Percentiles rank a stretch among this genome's conserved stretches.
Evolutionary conservation across 2,797 vertebrate species (phyloP).

Genomic region (Pelochelys cantorii): DNA sequence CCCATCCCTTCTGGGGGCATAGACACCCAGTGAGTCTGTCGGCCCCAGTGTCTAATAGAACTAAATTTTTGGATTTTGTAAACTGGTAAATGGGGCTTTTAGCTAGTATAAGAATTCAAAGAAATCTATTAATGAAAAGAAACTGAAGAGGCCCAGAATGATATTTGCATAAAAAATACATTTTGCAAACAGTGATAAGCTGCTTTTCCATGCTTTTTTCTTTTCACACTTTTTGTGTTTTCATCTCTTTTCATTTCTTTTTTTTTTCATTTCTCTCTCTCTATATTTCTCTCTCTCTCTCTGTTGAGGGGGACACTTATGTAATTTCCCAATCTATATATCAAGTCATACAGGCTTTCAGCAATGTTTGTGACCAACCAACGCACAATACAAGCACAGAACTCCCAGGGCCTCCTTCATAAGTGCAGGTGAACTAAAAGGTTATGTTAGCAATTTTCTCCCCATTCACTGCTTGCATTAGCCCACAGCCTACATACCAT

Average conservation of each 20-base stretch:
- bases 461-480: neutral
- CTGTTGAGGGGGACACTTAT: neutral
- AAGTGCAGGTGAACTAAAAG: neutral
- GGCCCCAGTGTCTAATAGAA: accelerated
- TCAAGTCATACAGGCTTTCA: neutral
- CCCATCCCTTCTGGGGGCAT: too few relatives aligned
- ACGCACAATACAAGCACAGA: neutral
- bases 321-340: neutral
- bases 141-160: neutral
- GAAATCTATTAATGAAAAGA: neutral
- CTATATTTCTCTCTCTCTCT: accelerated
- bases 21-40: too few relatives aligned
- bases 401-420: neutral
- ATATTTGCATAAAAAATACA: neutral
- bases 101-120: neutral
- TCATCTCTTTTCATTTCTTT: neutral
- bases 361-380: neutral
- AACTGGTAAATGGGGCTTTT: neutral
- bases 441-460: neutral
- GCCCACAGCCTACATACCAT: neutral
- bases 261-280: neutral
- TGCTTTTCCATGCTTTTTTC: neutral
- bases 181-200: accelerated
- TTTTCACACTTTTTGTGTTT: neutral
- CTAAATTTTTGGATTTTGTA: neutral